These are phyloP conservation scores for Mamestra configurata DNA, from an alignment of 1,140 invertebrate genomes.

Conservation along the genomic window DNA sequence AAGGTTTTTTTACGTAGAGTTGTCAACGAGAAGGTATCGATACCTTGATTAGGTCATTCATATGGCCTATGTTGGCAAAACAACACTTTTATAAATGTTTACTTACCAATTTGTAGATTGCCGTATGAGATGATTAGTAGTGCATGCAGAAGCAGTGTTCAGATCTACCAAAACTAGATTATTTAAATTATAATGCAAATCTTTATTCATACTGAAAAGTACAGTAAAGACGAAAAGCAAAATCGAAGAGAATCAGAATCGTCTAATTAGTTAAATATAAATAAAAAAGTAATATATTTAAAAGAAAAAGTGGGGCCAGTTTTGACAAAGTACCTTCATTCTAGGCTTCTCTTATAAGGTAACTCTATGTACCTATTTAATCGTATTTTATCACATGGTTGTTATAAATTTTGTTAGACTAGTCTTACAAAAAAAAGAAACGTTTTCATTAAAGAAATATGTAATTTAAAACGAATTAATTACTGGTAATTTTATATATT, in stretches of 20 bases:
- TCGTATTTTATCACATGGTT: constrained; percentile 47
- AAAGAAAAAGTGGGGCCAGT: constrained; percentile 7
- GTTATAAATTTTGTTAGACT: constrained; percentile 55
- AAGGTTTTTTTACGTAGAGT: background rate
- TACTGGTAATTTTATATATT: constrained; percentile 20
- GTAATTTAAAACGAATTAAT: constrained; percentile 51
- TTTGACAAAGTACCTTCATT: constrained; percentile 3
- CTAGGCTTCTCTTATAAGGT: constrained; percentile 13
- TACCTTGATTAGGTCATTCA: no score
- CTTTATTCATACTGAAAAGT: background rate
- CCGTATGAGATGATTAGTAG: background rate
- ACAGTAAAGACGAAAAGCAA: background rate
- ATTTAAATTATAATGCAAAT: background rate
- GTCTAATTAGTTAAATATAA: background rate
- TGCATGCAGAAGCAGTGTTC: background rate
- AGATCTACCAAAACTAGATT: background rate
- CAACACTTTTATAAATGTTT: no score
- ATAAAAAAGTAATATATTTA: background rate
- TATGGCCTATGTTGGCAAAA: background rate
- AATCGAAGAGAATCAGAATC: background rate
- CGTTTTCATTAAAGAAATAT: background rate
- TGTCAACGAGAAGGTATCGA: no score
- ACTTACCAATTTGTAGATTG: no score
- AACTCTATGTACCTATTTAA: constrained; percentile 24
- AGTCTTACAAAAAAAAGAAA: constrained; percentile 50